Percentiles rank a stretch among this genome's conserved stretches.
Evolutionary conservation across 2,797 vertebrate genomes (phyloP).

Genomic region (Acanthis flammea): DNA sequence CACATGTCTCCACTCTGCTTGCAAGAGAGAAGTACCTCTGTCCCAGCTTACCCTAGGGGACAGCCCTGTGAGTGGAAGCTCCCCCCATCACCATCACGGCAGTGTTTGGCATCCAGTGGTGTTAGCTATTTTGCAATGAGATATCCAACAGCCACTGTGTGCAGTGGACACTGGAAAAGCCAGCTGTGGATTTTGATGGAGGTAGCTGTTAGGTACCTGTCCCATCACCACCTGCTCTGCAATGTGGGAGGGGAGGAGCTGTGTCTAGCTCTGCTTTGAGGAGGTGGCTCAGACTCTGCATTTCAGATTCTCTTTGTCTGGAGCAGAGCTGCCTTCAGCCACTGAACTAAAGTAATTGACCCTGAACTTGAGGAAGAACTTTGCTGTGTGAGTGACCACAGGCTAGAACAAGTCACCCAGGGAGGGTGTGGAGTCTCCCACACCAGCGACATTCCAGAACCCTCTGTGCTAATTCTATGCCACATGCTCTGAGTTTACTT

Average conservation of each 20-base stretch:
- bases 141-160: accelerated
- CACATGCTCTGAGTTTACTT: background rate
- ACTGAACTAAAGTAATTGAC: background rate
- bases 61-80: background rate
- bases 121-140: background rate
- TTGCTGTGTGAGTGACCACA: background rate
- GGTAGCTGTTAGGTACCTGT: background rate
- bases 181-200: background rate
- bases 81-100: background rate
- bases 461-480: background rate
- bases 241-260: accelerated
- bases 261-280: background rate
- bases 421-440: background rate
- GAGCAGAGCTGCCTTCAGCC: background rate
- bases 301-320: background rate
- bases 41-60: too few relatives aligned
- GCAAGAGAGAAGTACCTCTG: background rate
- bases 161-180: background rate
- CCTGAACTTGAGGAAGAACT: background rate
- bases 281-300: background rate
- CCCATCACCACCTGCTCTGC: background rate
- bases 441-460: background rate
- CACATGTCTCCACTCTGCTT: background rate
- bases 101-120: background rate
- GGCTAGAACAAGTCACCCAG: background rate